These are phyloP conservation scores for Tachina lurida DNA, from an alignment of 2,888 invertebrate species.

Conservation along the genomic window DNA sequence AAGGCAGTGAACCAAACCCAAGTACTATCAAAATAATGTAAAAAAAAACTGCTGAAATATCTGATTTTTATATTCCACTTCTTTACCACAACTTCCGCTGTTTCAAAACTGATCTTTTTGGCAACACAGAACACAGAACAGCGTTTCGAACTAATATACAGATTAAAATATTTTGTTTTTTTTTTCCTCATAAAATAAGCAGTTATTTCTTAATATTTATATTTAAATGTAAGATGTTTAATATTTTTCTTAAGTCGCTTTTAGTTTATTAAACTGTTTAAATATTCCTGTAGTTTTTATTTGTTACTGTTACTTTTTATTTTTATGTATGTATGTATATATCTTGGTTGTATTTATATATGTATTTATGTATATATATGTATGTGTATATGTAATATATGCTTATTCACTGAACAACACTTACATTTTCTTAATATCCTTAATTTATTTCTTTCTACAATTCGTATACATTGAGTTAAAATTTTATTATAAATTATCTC, in stretches of 20 bases:
- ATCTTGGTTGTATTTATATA: conserved; percentile 13
- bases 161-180: conserved; percentile 16
- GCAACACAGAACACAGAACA: neutral
- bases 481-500: conserved; percentile 28
- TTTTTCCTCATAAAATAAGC: conserved; percentile 33
- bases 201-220: conserved; percentile 14
- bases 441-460: conserved; percentile 42
- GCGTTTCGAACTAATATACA: neutral
- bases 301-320: conserved; percentile 39
- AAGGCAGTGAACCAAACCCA: too few species aligned
- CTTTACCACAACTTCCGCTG: neutral
- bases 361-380: conserved; percentile 28
- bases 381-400: conserved; percentile 11
- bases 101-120: neutral
- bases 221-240: conserved; percentile 51
- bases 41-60: too few species aligned
- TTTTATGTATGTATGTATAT: conserved; percentile 24
- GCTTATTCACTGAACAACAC: conserved; percentile 63
- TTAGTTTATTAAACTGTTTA: conserved; percentile 23
- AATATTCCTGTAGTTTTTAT: conserved; percentile 69
- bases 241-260: conserved; percentile 52
- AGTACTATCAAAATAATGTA: too few species aligned
- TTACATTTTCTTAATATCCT: conserved; percentile 51
- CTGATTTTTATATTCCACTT: too few species aligned
- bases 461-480: conserved; percentile 67